Conservation (phyloP, 1,140 invertebrate species). For the Leptopilina clavipes region DNA sequence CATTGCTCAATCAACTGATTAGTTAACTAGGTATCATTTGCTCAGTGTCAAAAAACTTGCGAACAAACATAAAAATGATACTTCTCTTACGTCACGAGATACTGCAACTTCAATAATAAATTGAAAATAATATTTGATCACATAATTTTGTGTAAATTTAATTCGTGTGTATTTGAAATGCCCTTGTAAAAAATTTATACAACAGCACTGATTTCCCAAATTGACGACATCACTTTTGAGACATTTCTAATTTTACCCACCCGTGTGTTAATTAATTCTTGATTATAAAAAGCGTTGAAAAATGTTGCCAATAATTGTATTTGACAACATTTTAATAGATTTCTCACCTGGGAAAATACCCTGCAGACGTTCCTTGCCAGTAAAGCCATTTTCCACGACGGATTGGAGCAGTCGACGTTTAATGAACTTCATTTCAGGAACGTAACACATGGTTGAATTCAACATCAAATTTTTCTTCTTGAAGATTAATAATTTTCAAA, state of each 20-base stretch:
- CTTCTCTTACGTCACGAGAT: background rate
- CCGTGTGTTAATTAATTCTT: background rate
- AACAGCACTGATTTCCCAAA: background rate
- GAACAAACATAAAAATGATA: background rate
- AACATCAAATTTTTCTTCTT: background rate
- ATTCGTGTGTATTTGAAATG: conserved; percentile 35
- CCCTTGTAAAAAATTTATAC: conserved; percentile 42
- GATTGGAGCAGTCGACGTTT: conserved; percentile 44
- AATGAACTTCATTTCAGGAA: conserved; percentile 36
- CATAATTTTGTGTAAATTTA: conserved; percentile 25
- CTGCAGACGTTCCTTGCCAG: conserved; percentile 68
- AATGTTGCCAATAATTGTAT: background rate
- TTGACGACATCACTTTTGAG: background rate
- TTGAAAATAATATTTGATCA: conserved; percentile 24
- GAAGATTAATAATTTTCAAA: background rate
- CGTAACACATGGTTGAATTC: conserved; percentile 32
- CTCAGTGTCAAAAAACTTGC: conserved; percentile 24
- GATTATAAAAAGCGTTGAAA: background rate
- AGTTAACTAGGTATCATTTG: background rate
- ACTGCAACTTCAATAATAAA: background rate
- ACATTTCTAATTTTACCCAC: background rate
- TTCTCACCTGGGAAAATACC: conserved; percentile 67
- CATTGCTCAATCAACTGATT: conserved; percentile 25
- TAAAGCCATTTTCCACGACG: conserved; percentile 69
- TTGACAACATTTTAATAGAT: background rate